Evolutionary conservation across 2,888 invertebrate species (phyloP).

Genomic region (Leptinotarsa rubiginosa): DNA sequence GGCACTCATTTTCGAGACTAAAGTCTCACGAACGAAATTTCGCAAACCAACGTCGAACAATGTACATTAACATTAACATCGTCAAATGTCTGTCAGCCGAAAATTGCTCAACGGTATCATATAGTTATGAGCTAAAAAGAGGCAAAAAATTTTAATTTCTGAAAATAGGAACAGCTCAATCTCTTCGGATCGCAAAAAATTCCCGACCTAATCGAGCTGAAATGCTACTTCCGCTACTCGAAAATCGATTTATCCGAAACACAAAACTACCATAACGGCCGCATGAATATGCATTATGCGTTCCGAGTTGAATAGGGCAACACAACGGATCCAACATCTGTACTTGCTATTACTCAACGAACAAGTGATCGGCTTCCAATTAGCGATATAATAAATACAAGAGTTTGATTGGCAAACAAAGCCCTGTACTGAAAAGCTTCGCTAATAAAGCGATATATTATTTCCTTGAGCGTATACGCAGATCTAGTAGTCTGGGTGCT

Average conservation of each 20-base stretch:
- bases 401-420: conserved; percentile 57
- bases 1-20: no score
- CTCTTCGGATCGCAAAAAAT: no score
- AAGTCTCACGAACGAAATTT: no score
- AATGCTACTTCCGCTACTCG: not conserved
- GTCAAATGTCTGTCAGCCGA: no score
- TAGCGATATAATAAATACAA: conserved; percentile 54
- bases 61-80: no score
- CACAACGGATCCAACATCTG: conserved; percentile 33
- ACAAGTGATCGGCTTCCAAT: conserved; percentile 53
- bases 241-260: conserved; percentile 1
- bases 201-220: no score
- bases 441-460: conserved; percentile 52
- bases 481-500: conserved; percentile 28
- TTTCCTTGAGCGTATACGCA: conserved; percentile 42
- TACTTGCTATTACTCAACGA: conserved; percentile 29
- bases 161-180: no score
- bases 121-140: no score
- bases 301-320: conserved; percentile 9
- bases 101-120: no score
- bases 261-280: conserved; percentile 9
- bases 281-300: conserved; percentile 15
- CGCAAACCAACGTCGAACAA: no score
- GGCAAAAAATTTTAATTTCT: no score
- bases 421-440: conserved; percentile 51